Percentiles rank a stretch among this genome's conserved stretches.
phyloP scores from a whole-genome alignment of 2,888 invertebrate genomes.

The Philereme transversata region DNA sequence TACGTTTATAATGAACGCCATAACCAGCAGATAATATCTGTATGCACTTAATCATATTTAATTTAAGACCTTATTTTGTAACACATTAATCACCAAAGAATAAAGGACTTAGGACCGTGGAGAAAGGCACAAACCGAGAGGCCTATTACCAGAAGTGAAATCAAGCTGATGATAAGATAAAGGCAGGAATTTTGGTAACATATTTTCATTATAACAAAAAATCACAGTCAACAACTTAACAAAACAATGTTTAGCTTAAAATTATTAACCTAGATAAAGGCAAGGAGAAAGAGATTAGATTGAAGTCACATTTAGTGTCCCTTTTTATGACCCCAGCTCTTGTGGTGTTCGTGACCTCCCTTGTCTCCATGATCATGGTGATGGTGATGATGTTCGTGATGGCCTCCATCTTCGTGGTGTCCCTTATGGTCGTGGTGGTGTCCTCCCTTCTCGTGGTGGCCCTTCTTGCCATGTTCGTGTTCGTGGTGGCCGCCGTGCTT shows the following conservation, averaged over 20 bases:
- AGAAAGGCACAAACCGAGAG: too few species aligned
- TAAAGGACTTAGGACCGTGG: background rate
- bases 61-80: background rate
- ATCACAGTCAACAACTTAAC: constrained; percentile 71
- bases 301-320: constrained; percentile 60
- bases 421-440: constrained; percentile 92
- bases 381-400: constrained; percentile 90
- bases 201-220: constrained; percentile 57
- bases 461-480: constrained; percentile 92
- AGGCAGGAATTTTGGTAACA: constrained; percentile 11
- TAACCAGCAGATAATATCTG: too few species aligned
- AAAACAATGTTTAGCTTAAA: constrained; percentile 55
- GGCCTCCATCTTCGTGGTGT: constrained; percentile 90
- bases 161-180: background rate
- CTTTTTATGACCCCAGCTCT: constrained; percentile 90
- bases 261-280: constrained; percentile 63
- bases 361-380: constrained; percentile 91
- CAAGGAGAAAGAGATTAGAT: constrained; percentile 41
- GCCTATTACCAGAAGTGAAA: too few species aligned
- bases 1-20: too few species aligned
- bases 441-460: constrained; percentile 91
- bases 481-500: constrained; percentile 91
- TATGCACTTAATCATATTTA: too few species aligned
- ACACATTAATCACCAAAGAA: background rate
- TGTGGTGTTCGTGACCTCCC: constrained; percentile 91